A percentile compares a stretch with the other conserved stretches of the same genome.
Evolutionary conservation across 1,140 invertebrate species (phyloP).

Genomic region (Laupala kohalensis): DNA sequence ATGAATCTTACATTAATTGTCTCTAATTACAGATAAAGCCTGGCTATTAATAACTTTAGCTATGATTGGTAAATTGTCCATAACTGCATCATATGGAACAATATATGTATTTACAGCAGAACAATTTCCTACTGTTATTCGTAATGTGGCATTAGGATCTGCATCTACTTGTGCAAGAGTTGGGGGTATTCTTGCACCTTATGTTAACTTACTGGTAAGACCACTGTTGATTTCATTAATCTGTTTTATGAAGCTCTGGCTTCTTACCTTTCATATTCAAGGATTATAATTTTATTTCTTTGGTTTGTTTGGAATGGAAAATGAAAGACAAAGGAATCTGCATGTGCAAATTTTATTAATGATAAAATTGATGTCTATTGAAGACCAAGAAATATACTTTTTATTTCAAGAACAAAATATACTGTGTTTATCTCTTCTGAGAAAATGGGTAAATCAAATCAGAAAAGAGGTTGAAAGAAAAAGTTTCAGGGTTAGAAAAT

Average conservation of each 20-base stretch:
- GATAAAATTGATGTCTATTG: conserved; percentile 16
- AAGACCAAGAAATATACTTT: not conserved
- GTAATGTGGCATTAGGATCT: conserved; percentile 64
- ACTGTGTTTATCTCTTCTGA: not conserved
- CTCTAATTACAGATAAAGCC: conserved; percentile 34
- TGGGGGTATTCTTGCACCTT: conserved; percentile 63
- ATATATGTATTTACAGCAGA: conserved; percentile 71
- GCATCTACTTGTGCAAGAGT: conserved; percentile 63
- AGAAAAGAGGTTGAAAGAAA: too few relatives aligned
- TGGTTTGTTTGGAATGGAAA: too few relatives aligned
- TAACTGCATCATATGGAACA: conserved; percentile 65
- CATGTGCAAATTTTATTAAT: not conserved
- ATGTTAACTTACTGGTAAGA: conserved; percentile 45
- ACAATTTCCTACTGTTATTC: conserved; percentile 69
- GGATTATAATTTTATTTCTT: too few relatives aligned
- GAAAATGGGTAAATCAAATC: too few relatives aligned
- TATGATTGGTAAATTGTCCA: conserved; percentile 71
- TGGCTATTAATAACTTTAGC: conserved; percentile 51
- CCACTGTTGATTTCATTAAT: not conserved
- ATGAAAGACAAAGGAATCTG: too few relatives aligned
- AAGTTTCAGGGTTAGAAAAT: too few relatives aligned
- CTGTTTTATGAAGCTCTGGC: too few relatives aligned
- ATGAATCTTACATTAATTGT: too few relatives aligned
- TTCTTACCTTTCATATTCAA: too few relatives aligned
- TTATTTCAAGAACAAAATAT: not conserved